Evolutionary conservation across 2,113 vertebrate species (phyloP), one percentile per base, ranked within the genome.

Genomic region (Hypomesus transpacificus): DNA sequence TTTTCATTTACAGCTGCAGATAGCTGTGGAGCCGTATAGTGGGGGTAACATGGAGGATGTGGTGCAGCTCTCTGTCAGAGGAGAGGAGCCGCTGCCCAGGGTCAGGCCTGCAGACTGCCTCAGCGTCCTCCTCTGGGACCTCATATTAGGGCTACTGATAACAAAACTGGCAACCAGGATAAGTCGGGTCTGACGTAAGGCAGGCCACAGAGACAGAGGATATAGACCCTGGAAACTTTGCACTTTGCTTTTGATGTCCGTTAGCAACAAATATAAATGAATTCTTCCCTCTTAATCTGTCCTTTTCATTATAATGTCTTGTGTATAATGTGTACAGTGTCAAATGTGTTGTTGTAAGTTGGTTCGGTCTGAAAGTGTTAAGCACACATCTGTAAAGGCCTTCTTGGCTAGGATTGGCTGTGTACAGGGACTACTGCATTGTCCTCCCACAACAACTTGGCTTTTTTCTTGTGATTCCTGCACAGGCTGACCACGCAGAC

Each of bases 1-100:
- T 91, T 94, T 92, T 91, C 87, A 92, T 93, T 89, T 91, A 78
- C 77, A 85, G 86, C 85, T 91, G 82, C 84, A 89, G 88, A 90
- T 87, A 81, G 89, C 89, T 86, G 80, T 84, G 75, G 65, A 89
- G 90, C 82, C 81, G 85, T 85, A 51, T 71, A 83, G 86, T 85
- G 88, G 85, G 83, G 89, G 89, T 88, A 84, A 85, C 89, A 80
- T 1, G 78, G 18, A 78, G 68, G 78, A 87, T 61, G 80, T 71
- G 21, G 69, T 73, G 50, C 14, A 22, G 61, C 24, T 17, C 46
- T 77, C 59, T 65, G 22, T 17, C 21, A 28, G 75, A 77, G 2
- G 71, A 81, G 77, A 22, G 70, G 66, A 53, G 73, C 73, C 59
- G 57, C 80, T 79, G 69, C 63, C 74, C 26, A 8, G 63, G 69